Conservation (phyloP, 2,797 vertebrate species). For the Oreonectes daqikongensis region DNA sequence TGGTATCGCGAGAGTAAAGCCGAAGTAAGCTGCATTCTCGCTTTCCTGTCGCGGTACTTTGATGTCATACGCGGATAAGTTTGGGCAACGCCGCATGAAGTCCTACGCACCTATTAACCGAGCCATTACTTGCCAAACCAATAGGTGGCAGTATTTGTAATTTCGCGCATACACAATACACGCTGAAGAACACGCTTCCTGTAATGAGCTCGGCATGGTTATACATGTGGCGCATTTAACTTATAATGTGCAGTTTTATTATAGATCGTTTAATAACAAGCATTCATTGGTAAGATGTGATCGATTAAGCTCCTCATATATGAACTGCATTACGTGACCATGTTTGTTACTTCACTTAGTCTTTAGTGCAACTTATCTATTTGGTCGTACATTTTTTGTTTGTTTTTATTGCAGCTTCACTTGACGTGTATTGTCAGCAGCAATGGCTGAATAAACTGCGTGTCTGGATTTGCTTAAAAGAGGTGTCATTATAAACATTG, state of each 20-base stretch:
- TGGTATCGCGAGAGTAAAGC: not conserved
- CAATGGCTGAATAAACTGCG: too few species aligned
- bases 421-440: too few species aligned
- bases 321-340: accelerated
- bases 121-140: not conserved
- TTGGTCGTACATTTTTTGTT: not conserved
- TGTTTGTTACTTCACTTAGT: not conserved
- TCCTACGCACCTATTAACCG: not conserved
- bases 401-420: not conserved
- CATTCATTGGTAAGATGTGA: constrained; percentile 2
- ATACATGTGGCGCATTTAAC: not conserved
- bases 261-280: not conserved
- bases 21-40: too few species aligned
- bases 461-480: too few species aligned
- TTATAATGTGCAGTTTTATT: not conserved
- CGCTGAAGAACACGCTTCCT: constrained; percentile 13
- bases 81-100: not conserved
- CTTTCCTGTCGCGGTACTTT: not conserved
- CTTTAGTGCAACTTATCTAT: not conserved
- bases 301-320: not conserved
- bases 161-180: not conserved
- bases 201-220: constrained; percentile 5
- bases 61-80: not conserved
- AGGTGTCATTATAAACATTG: not conserved
- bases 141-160: not conserved